Base-by-base conservation (phyloP, 30 jellyfish, hydroid and myxozoan genomes). In the Pelagia noctiluca region DNA sequence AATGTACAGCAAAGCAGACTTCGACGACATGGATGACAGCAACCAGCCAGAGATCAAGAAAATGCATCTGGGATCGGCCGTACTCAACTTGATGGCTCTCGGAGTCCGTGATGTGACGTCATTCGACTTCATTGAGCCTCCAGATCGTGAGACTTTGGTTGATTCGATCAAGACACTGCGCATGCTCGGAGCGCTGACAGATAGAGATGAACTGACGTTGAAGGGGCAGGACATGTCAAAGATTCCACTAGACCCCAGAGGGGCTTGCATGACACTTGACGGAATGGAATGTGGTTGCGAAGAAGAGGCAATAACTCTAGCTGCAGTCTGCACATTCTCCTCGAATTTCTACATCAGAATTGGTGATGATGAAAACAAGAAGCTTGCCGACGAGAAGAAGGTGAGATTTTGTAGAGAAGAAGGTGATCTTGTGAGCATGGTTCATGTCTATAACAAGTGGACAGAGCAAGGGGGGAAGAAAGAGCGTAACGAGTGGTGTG, bases 391-490 rank as follows among this genome's bases (percentile, higher is more conserved):
- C 57, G 74, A 22, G 24, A 66, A 31, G 72, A 87, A 87, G 54
- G 61, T 72, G 37, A 49, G 71, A 36, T 87, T 87, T 48, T 79
- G 88, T 50, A 69, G 69, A 71, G 62, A 71, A 34, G 82, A 65
- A 1, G 89, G 96, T 10, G 96, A 87, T 54, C 29, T 87, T 37
- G 13, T 77, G 42, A 87, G 88, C 61, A 31, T 77, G 21, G n/a
- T 87, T 26, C 85, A 87, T 5, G 74, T 87, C 38, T 87, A 47
- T 87, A 38, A 77, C 29, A 84, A 78, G n/a, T 87, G 96, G 96
- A 24, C 31, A 3, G 37, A 37, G 1, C 38, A 38, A 32, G 13
- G 16, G 1, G 84, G 38, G 2, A 78, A 78, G 35, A 76, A 38
- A 29, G 38, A 36, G 37, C 67, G 57, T 35, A 71, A 75, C 35